These are phyloP conservation scores for Sinotaia quadrata DNA, from an alignment of 2,888 invertebrate species.

Conservation along the genomic window DNA sequence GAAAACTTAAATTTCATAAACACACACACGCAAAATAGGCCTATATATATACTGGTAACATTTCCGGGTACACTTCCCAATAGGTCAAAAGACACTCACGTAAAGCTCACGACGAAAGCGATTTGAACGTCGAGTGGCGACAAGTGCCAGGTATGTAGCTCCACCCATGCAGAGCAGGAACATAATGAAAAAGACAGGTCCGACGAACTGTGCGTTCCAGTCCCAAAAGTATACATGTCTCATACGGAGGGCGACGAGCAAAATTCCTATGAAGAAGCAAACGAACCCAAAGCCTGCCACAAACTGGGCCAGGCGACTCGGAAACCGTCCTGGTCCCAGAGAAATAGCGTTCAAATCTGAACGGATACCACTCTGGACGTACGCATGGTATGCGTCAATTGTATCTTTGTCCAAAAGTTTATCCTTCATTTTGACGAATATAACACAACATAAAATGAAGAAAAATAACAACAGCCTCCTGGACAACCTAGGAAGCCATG, in stretches of 20 bases:
- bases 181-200: slow-evolving; percentile 56
- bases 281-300: slow-evolving; percentile 43
- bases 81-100: slow-evolving; percentile 44
- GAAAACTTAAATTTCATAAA: no score
- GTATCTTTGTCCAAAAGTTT: slow-evolving; percentile 61
- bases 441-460: not conserved
- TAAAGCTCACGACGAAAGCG: slow-evolving; percentile 57
- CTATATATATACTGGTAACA: not conserved
- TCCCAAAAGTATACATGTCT: slow-evolving; percentile 61
- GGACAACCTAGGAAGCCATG: slow-evolving; percentile 15
- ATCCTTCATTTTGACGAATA: slow-evolving; percentile 36
- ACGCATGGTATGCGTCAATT: slow-evolving; percentile 62
- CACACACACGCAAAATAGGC: not conserved
- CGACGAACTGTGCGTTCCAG: slow-evolving; percentile 60
- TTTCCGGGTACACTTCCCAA: slow-evolving; percentile 13
- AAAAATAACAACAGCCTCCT: slow-evolving; percentile 1
- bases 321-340: slow-evolving; percentile 57
- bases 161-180: slow-evolving; percentile 47
- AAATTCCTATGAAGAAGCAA: slow-evolving; percentile 51
- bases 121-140: slow-evolving; percentile 55
- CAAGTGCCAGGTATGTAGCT: slow-evolving; percentile 47
- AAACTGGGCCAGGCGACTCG: slow-evolving; percentile 42
- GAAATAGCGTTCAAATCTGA: slow-evolving; percentile 52
- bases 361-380: slow-evolving; percentile 57
- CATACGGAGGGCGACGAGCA: slow-evolving; percentile 54